Conservation (phyloP, 2,797 vertebrate species). For the Erpetoichthys calabaricus region DNA sequence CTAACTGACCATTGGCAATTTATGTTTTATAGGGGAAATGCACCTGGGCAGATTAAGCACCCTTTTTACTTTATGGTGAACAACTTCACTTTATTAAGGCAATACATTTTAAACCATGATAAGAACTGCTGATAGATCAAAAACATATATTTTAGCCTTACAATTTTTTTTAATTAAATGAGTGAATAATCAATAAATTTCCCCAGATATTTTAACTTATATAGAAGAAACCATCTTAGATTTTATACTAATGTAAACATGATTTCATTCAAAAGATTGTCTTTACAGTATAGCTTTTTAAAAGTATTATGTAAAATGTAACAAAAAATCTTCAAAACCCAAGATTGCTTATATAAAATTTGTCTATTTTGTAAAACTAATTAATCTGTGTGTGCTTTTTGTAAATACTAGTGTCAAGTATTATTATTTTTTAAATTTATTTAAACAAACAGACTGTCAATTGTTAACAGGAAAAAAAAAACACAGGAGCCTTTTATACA, state of each 20-base stretch:
- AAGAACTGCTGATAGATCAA: too few species aligned
- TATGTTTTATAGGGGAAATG: constrained; percentile 1
- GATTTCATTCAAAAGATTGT: constrained; percentile 60
- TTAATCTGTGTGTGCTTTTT: constrained; percentile 50
- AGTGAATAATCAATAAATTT: too few species aligned
- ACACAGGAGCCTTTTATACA: not conserved
- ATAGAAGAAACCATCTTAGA: constrained; percentile 15
- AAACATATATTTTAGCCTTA: too few species aligned
- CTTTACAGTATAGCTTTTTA: constrained; percentile 60
- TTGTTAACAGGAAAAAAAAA: not conserved
- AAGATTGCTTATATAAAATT: constrained; percentile 44
- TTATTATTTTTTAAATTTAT: constrained; percentile 22
- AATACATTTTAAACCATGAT: not conserved
- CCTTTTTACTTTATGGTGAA: not conserved
- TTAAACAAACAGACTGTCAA: not conserved
- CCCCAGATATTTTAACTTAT: too few species aligned
- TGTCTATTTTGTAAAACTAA: constrained; percentile 37
- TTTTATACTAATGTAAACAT: constrained; percentile 61
- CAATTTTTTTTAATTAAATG: too few species aligned
- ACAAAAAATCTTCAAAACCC: constrained; percentile 12
- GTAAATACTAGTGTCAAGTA: constrained; percentile 10
- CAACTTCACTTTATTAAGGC: constrained; percentile 1
- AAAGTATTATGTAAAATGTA: constrained; percentile 48
- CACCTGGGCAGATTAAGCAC: constrained; percentile 9
- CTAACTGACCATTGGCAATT: constrained; percentile 3